Evolutionary conservation across 2,888 invertebrate genomes (phyloP).

Genomic region (Malthinus seriepunctatus): DNA sequence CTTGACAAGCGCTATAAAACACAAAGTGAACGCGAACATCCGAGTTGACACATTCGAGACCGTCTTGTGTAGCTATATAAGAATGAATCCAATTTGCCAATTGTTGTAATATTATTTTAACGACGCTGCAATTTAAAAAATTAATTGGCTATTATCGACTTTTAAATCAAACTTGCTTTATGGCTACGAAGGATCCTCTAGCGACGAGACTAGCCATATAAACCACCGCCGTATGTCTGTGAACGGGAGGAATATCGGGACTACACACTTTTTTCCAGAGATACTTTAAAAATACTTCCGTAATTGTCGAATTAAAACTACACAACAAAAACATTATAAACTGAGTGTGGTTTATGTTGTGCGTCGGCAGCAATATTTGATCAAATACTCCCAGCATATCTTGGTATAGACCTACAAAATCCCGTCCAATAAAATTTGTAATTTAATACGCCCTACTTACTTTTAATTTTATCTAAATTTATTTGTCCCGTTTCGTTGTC

Average conservation of each 20-base stretch:
- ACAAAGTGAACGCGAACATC: conserved; percentile 78
- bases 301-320: conserved; percentile 63
- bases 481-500: conserved; percentile 52
- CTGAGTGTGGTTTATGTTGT: conserved; percentile 80
- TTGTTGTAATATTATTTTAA: conserved; percentile 67
- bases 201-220: conserved; percentile 78
- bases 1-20: conserved; percentile 91
- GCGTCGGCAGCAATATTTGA: conserved; percentile 78
- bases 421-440: neutral
- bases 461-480: conserved; percentile 62
- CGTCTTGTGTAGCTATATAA: conserved; percentile 74
- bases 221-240: conserved; percentile 70
- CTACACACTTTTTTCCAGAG: conserved; percentile 76
- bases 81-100: conserved; percentile 84
- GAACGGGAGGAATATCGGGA: conserved; percentile 65
- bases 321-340: conserved; percentile 76
- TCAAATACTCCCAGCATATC: conserved; percentile 75
- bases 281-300: conserved; percentile 69
- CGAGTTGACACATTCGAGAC: conserved; percentile 57
- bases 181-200: conserved; percentile 65
- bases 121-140: conserved; percentile 55
- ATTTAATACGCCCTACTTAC: conserved; percentile 33
- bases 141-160: neutral
- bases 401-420: conserved; percentile 56
- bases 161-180: conserved; percentile 56